Evolutionary conservation across 64 coral and sea anemone genomes (phyloP), one percentile per base, ranked within the genome.

Genomic region (Montipora foliosa): DNA sequence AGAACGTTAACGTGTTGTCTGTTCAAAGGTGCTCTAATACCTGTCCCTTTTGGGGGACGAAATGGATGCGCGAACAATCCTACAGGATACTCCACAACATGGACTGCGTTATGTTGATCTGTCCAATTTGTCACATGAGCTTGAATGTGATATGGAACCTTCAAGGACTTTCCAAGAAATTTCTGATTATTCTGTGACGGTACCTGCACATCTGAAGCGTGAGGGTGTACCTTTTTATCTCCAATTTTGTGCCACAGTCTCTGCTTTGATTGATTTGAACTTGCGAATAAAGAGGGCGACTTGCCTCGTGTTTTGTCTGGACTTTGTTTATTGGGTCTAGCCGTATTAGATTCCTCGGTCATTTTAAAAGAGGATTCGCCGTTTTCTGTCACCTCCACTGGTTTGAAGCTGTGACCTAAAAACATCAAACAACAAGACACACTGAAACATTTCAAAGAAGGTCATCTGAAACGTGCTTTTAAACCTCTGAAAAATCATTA

Each of bases 321-420:
- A 84, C 62, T 24, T 21, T 69, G 66, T 70, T 44, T 48, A 49
- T 70, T 10, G 19, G 14, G 1, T 84, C 24, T 85, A 6, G 24
- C 2, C 44, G 6, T 19, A 17, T 6, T 11, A 8, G 82, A 48
- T 15, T 85, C 82, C 5, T 83, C 58, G 6, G 82, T 1, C 46
- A 85, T 64, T 47, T 85, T 85, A 67, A 85, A 85, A 0, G 82
- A 85, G 3, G 82, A 85, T 85, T 70, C 82, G 8, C 19, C n/a
- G 62, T 85, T 85, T 21, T 85, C 82, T 5, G 12, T 85, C 16
- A 85, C 82, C 47, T 85, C 37, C 19, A 85, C 82, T 10, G 82
- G 82, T 64, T 85, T 85, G 17, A 85, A 85, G 19, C 82, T 85
- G 13, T 85, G 82, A 71, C 82, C 82, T 85, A 21, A 85, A 13